Conservation (phyloP, 2,888 invertebrate species). For the Agriopis leucophaearia region DNA sequence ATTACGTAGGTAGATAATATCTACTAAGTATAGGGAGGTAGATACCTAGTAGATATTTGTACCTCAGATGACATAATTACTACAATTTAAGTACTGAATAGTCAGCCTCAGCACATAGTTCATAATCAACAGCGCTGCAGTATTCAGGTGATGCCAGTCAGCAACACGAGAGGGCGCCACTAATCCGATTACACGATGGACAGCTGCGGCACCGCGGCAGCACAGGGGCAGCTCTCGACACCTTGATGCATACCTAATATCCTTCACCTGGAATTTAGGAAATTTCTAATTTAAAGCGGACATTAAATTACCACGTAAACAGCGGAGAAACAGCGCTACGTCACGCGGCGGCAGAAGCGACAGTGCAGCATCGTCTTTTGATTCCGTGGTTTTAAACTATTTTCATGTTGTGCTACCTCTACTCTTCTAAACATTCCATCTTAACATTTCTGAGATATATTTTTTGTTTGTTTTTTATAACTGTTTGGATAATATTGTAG, state of each 20-base stretch:
- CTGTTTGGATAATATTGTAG: too few species aligned
- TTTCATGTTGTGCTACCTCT: not conserved
- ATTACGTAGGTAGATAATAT: too few species aligned
- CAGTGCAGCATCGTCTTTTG: conserved; percentile 31
- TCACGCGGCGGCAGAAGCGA: conserved; percentile 15
- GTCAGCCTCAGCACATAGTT: conserved; percentile 12
- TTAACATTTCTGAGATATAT: not conserved
- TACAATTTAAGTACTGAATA: conserved; percentile 13
- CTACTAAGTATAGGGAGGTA: too few species aligned
- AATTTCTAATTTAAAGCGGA: conserved; percentile 45
- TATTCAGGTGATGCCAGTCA: conserved; percentile 26
- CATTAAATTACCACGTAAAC: conserved; percentile 48
- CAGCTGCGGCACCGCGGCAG: conserved; percentile 56
- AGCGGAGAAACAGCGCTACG: conserved; percentile 36
- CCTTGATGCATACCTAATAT: conserved; percentile 61
- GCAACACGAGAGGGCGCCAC: conserved; percentile 49
- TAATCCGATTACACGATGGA: conserved; percentile 62
- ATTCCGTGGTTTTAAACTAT: conserved; percentile 16
- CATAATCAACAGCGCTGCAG: not conserved
- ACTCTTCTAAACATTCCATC: not conserved
- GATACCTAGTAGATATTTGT: too few species aligned
- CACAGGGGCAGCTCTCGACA: conserved; percentile 47
- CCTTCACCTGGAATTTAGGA: conserved; percentile 53
- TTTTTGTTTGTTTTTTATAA: not conserved
- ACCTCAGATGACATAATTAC: not conserved